A percentile compares a stretch with the other conserved stretches of the same genome.
Evolutionary conservation across 2,888 invertebrate species (phyloP).

Genomic region (Octodonta nipae): DNA sequence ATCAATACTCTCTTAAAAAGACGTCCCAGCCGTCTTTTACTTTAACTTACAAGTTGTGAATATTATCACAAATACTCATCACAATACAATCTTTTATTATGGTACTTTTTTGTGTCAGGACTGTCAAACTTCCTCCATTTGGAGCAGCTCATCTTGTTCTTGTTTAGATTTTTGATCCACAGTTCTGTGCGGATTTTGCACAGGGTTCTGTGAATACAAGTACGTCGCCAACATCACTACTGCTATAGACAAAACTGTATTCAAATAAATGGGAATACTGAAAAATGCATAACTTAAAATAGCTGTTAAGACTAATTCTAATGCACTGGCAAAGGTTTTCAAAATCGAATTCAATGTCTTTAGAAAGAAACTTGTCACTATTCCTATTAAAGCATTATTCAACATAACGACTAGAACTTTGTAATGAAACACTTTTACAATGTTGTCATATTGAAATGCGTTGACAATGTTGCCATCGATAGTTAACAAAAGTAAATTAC

Average conservation of each 20-base stretch:
- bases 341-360: constrained; percentile 87
- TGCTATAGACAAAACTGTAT: constrained; percentile 66
- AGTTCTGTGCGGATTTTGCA: constrained; percentile 41
- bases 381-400: constrained; percentile 83
- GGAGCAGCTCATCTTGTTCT: constrained; percentile 10
- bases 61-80: too few relatives aligned
- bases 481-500: constrained; percentile 63
- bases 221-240: constrained; percentile 73
- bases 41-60: too few relatives aligned
- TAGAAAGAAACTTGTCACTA: constrained; percentile 85
- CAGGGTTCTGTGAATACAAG: constrained; percentile 82
- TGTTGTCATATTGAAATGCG: constrained; percentile 44
- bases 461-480: constrained; percentile 49
- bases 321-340: constrained; percentile 88
- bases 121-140: constrained; percentile 13
- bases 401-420: constrained; percentile 69
- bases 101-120: too few relatives aligned
- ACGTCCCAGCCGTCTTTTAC: too few relatives aligned
- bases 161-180: constrained; percentile 3
- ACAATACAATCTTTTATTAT: too few relatives aligned
- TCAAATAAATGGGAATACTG: constrained; percentile 68
- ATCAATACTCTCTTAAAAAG: too few relatives aligned
- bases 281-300: constrained; percentile 76
- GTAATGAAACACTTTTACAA: constrained; percentile 46
- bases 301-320: constrained; percentile 83